Conservation (phyloP, 2,113 vertebrate species). For the Colinus virginianus region DNA sequence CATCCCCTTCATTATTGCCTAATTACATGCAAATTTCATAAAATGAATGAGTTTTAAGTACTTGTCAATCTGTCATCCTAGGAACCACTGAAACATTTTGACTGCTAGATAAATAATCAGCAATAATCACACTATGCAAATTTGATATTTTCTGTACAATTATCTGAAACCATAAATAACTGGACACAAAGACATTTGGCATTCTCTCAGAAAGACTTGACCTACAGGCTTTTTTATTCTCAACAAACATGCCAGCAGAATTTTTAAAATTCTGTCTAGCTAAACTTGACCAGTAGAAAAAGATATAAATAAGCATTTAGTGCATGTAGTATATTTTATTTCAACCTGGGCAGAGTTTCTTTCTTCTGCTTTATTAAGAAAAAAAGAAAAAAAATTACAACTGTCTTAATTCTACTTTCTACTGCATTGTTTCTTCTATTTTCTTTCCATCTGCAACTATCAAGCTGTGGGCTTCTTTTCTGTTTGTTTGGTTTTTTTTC, state of each 20-base stretch:
- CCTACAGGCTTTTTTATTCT: conserved; percentile 80
- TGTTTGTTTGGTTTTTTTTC: conserved; percentile 34
- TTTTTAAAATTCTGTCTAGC: conserved; percentile 75
- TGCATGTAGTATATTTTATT: conserved; percentile 64
- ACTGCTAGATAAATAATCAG: conserved; percentile 99
- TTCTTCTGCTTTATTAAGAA: conserved; percentile 29
- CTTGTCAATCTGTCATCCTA: conserved; percentile 98
- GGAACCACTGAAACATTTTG: conserved; percentile 97
- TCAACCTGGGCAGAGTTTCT: conserved; percentile 31
- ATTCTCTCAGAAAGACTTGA: conserved; percentile 88
- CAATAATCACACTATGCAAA: conserved; percentile 99
- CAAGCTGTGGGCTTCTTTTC: conserved; percentile 9
- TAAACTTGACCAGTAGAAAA: conserved; percentile 71
- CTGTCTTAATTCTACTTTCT: background rate
- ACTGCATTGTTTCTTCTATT: background rate
- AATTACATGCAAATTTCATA: conserved; percentile 99
- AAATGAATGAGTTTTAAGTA: conserved; percentile 99
- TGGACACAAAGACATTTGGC: conserved; percentile 97
- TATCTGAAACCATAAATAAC: conserved; percentile 97
- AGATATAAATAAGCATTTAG: conserved; percentile 32
- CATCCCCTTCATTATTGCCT: conserved; percentile 95
- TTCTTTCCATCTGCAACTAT: conserved; percentile 41
- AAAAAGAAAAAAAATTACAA: background rate
- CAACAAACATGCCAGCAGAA: conserved; percentile 76
- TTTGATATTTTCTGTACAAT: conserved; percentile 99